These are phyloP conservation scores for Lithosia quadra DNA, from an alignment of 2,888 invertebrate species.

Conservation along the genomic window DNA sequence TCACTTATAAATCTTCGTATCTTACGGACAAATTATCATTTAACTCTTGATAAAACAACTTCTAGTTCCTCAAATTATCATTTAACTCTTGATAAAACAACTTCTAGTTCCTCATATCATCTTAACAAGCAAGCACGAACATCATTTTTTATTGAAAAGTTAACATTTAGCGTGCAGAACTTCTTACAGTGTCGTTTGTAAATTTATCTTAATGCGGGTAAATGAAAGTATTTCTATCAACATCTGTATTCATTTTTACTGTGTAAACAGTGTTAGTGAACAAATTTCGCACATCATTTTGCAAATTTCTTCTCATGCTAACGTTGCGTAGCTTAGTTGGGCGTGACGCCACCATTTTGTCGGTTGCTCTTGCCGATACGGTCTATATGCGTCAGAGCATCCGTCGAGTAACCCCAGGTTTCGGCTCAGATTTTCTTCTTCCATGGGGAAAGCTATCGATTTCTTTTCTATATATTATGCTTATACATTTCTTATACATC, in stretches of 20 bases:
- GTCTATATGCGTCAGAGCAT: conserved; percentile 80
- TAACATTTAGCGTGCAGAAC: conserved; percentile 50
- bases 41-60: background rate
- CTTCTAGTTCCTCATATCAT: background rate
- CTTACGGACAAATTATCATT: background rate
- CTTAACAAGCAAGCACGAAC: background rate
- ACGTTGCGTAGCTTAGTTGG: conserved; percentile 77
- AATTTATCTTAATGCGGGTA: conserved; percentile 43
- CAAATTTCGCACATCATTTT: conserved; percentile 66
- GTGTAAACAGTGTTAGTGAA: conserved; percentile 48
- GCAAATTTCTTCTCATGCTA: conserved; percentile 63
- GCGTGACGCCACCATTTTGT: conserved; percentile 82
- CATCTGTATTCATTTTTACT: conserved; percentile 44
- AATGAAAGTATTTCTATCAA: conserved; percentile 54
- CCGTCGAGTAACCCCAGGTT: conserved; percentile 75
- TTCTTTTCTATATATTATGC: conserved; percentile 52
- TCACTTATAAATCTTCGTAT: too few relatives aligned
- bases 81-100: background rate
- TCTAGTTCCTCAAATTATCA: background rate
- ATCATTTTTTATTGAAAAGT: conserved; percentile 50
- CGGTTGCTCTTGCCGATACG: conserved; percentile 80
- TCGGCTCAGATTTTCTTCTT: conserved; percentile 64
- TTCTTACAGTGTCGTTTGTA: conserved; percentile 46
- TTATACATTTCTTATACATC: conserved; percentile 29
- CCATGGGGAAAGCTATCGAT: conserved; percentile 59